A percentile compares a stretch with the other conserved stretches of the same genome.
Conservation (phyloP, 1,140 invertebrate species). For the Vollenhovia emeryi region DNA sequence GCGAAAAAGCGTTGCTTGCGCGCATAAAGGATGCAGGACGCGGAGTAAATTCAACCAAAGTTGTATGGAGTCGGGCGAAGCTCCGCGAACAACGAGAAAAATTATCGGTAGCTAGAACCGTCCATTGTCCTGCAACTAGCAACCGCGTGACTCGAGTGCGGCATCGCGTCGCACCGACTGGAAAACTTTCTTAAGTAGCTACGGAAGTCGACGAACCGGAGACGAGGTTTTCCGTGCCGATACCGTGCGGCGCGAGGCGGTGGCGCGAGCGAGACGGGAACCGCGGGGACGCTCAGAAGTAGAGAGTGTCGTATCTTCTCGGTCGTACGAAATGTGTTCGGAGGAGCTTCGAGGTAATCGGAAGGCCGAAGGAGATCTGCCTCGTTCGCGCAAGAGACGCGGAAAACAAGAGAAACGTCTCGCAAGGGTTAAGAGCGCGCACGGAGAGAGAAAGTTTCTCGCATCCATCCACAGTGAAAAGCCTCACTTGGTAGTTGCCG, state of each 20-base stretch:
- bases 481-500: constrained; percentile 46
- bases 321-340: constrained; percentile 31
- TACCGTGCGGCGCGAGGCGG: constrained; percentile 17
- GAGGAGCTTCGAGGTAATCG: constrained; percentile 50
- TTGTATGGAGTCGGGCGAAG: constrained; percentile 30
- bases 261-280: background rate
- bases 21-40: background rate
- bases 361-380: constrained; percentile 49
- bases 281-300: background rate
- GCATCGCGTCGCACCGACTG: constrained; percentile 37
- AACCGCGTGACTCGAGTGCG: constrained; percentile 13
- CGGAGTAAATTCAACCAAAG: constrained; percentile 55
- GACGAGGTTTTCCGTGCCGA: constrained; percentile 47
- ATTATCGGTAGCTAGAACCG: constrained; percentile 46
- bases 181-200: constrained; percentile 68
- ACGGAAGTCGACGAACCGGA: constrained; percentile 45
- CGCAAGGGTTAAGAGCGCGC: constrained; percentile 23
- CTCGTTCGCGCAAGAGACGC: constrained; percentile 5
- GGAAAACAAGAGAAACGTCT: background rate
- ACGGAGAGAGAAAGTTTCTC: constrained; percentile 47
- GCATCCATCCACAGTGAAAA: constrained; percentile 19
- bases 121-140: constrained; percentile 58
- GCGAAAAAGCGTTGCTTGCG: background rate
- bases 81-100: constrained; percentile 36
- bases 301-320: constrained; percentile 20